These are phyloP conservation scores for Dromiciops gliroides DNA, from an alignment of 2,113 vertebrate genomes.

Conservation along the genomic window DNA sequence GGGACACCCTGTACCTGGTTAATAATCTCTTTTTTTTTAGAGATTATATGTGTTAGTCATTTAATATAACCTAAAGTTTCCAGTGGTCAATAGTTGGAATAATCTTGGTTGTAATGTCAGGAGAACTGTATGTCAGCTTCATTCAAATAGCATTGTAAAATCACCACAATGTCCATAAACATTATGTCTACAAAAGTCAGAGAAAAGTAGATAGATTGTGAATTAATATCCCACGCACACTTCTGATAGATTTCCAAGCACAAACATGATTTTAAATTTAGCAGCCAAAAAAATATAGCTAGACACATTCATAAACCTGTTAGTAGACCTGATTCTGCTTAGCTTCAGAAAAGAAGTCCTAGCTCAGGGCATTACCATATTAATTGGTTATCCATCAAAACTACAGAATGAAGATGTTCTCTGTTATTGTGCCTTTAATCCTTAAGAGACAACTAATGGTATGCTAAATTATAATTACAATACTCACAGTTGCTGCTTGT, in stretches of 20 bases:
- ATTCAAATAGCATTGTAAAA: conserved; percentile 65
- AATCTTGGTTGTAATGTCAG: background rate
- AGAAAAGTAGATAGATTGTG: conserved; percentile 63
- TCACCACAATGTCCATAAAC: conserved; percentile 53
- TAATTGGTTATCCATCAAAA: conserved; percentile 73
- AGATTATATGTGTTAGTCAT: background rate
- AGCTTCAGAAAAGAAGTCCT: conserved; percentile 63
- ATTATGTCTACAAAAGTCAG: conserved; percentile 56
- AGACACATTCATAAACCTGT: conserved; percentile 71
- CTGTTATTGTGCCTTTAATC: conserved; percentile 34
- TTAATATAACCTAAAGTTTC: conserved; percentile 21
- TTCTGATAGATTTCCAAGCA: conserved; percentile 71
- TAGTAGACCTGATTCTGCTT: conserved; percentile 72
- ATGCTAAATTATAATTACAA: conserved; percentile 20
- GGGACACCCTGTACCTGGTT: background rate
- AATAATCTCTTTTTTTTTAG: background rate
- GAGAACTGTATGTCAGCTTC: conserved; percentile 20
- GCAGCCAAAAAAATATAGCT: conserved; percentile 70
- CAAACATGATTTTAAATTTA: conserved; percentile 72
- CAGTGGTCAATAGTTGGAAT: background rate
- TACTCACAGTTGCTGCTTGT: conserved; percentile 90
- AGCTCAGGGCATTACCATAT: conserved; percentile 64
- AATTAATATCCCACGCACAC: conserved; percentile 61
- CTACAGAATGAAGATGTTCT: conserved; percentile 66
- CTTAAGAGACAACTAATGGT: conserved; percentile 43